A percentile compares a stretch with the other conserved stretches of the same genome.
Conservation (phyloP, 2,797 vertebrate genomes). For the Leptoclinus maculatus region DNA sequence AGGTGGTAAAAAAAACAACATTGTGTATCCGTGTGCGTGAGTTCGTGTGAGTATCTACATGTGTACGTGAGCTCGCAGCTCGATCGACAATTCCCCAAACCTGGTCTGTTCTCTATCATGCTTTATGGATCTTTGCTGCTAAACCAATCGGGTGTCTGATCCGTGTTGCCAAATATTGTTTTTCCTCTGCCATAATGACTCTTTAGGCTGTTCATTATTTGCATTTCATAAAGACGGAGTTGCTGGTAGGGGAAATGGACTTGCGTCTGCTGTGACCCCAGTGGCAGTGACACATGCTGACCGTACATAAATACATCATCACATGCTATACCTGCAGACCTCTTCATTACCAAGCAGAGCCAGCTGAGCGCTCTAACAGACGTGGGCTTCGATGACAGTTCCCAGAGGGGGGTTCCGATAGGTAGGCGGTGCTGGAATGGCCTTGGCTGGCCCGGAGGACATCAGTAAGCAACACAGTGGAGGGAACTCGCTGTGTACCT, state of each 20-base stretch:
- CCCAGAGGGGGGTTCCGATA: slow-evolving; percentile 69
- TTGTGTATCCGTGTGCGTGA: slow-evolving; percentile 38
- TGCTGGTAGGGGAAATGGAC: slow-evolving; percentile 60
- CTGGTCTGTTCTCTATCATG: slow-evolving; percentile 66
- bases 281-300: slow-evolving; percentile 59
- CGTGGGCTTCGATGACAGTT: slow-evolving; percentile 68
- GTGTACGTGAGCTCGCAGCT: slow-evolving; percentile 25
- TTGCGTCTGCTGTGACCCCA: slow-evolving; percentile 59
- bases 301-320: slow-evolving; percentile 78
- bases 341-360: slow-evolving; percentile 58
- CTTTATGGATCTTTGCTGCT: slow-evolving; percentile 76
- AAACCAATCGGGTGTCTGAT: slow-evolving; percentile 74
- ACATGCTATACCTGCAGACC: slow-evolving; percentile 72
- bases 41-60: slow-evolving; percentile 5
- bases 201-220: slow-evolving; percentile 78
- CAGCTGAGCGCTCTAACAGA: slow-evolving; percentile 76
- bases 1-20: slow-evolving; percentile 58
- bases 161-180: slow-evolving; percentile 73
- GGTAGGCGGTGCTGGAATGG: slow-evolving; percentile 69
- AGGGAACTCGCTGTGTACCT: slow-evolving; percentile 55
- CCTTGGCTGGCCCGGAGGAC: slow-evolving; percentile 70
- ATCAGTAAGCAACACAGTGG: slow-evolving; percentile 48
- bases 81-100: slow-evolving; percentile 64
- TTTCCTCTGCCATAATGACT: slow-evolving; percentile 71
- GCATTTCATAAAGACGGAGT: slow-evolving; percentile 74